Evolutionary conservation across 2,888 invertebrate genomes (phyloP), one percentile per base, ranked within the genome.

Genomic region (Heteropelma amictum): DNA sequence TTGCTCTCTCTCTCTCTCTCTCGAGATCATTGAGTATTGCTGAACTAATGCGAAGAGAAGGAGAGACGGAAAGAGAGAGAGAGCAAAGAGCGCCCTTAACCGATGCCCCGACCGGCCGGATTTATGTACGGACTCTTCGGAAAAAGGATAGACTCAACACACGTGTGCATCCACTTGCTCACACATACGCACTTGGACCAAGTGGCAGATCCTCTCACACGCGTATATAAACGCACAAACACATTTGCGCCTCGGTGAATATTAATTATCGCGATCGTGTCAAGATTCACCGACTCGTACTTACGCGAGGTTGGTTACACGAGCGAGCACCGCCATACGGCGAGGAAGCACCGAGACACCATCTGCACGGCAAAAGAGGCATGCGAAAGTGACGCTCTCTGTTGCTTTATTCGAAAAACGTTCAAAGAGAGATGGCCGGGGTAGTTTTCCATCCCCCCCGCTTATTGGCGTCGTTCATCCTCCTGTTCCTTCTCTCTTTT

Each of bases 231-330:
- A 38, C 60, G 19, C 23, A 28, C 53, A 30, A 33, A 38, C 42
- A 33, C 42, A 58, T 35, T 63, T 61, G 10, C 14, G 60, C 58
- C 65, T 68, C 74, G 74, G 73, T 81, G 79, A 81, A 80, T 81
- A 82, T 82, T 82, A 81, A 82, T 82, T 81, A 80, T 80, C 72
- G 65, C 74, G 76, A 78, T 79, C 77, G 76, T 74, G 77, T 80
- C 77, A 74, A 78, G 77, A 78, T 80, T 76, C 71, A 72, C 68
- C 69, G 54, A 69, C 65, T 74, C 72, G 58, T 63, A 42, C 65
- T 73, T 71, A 63, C 75, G 72, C 70, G 54, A 35, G 77, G 53
- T 61, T 72, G 72, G 75, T 76, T 71, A 54, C 75, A 72, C 61
- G 74, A 56, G 56, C 70, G 65, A 70, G 67, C 28, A 54, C 53